Evolutionary conservation across 2,888 invertebrate species (phyloP).

Genomic region (Coenonympha glycerion): DNA sequence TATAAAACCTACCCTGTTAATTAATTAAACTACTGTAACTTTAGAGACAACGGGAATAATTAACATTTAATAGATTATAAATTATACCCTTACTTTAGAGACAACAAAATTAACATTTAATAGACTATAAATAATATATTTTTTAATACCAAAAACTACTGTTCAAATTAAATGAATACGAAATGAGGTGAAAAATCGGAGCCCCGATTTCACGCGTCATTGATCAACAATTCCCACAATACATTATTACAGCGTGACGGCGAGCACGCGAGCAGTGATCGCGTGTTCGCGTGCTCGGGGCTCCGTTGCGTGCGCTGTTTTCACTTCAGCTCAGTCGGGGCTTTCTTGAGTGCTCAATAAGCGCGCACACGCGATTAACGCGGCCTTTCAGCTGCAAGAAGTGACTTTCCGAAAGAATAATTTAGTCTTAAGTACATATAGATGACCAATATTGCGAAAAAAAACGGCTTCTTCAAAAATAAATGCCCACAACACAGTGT

Average conservation of each 20-base stretch:
- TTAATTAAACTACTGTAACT: no score
- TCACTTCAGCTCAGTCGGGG: constrained; percentile 50
- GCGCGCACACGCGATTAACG: constrained; percentile 37
- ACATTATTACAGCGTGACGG: constrained; percentile 35
- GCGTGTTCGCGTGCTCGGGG: constrained; percentile 56
- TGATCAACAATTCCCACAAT: constrained; percentile 34
- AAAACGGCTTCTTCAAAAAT: no score
- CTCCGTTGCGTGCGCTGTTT: constrained; percentile 58
- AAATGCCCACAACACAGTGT: no score
- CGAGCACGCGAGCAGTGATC: constrained; percentile 45
- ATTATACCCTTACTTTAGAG: no score
- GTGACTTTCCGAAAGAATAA: no score
- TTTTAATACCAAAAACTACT: neutral
- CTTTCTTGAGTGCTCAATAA: constrained; percentile 69
- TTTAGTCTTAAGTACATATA: no score
- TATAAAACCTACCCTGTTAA: no score
- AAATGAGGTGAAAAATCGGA: constrained; percentile 5
- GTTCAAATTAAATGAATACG: constrained; percentile 1
- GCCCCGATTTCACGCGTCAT: constrained; percentile 25
- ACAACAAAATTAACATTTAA: no score
- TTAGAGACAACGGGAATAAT: no score
- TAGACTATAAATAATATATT: no score
- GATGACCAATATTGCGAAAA: no score
- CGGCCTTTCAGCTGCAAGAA: constrained; percentile 19
- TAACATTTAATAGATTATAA: no score